Evolutionary conservation across 2,113 vertebrate genomes (phyloP), one percentile per base, ranked within the genome.

Genomic region (Dasyprocta punctata): DNA sequence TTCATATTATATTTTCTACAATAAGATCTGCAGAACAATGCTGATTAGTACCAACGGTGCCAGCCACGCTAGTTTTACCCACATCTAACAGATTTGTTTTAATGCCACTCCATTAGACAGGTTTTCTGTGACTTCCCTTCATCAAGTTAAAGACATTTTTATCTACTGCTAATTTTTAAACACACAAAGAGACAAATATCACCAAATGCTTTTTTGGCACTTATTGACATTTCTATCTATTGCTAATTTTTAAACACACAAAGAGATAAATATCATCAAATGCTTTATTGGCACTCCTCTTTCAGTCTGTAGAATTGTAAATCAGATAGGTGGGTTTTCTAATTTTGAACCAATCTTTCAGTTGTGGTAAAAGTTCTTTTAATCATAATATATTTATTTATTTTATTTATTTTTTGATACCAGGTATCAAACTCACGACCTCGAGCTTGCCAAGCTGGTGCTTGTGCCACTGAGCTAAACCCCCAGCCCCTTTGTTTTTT

Each of bases 331-430:
- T 41, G 82, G 5, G 22, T 83, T 78, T 92, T 88, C 47, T 87
- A 89, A 28, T 90, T 88, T 90, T 96, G 67, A 90, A 87, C 28
- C 14, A 73, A 65, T 89, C 14, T 85, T 92, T 24, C 36, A 89
- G 65, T 89, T 26, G 16, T 82, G 16, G 19, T 75, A 95, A 95
- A 86, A 95, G 17, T n/a, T 33, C 61, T 36, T 67, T 84, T 36
- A 63, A 36, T 89, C 41, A 81, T 54, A 47, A 73, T 61, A 60
- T 56, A 78, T 85, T 89, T 63, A 73, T 54, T 90, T 5, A 81
- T 80, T 83, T 90, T 90, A 73, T n/a, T n/a, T n/a, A n/a, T n/a
- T n/a, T n/a, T n/a, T n/a, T n/a, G n/a, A n/a, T n/a, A n/a, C n/a
- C n/a, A n/a, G n/a, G n/a, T n/a, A n/a, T n/a, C n/a, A n/a, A n/a